Evolutionary conservation across 2,888 invertebrate species (phyloP).

Genomic region (Cephus pygmeus): DNA sequence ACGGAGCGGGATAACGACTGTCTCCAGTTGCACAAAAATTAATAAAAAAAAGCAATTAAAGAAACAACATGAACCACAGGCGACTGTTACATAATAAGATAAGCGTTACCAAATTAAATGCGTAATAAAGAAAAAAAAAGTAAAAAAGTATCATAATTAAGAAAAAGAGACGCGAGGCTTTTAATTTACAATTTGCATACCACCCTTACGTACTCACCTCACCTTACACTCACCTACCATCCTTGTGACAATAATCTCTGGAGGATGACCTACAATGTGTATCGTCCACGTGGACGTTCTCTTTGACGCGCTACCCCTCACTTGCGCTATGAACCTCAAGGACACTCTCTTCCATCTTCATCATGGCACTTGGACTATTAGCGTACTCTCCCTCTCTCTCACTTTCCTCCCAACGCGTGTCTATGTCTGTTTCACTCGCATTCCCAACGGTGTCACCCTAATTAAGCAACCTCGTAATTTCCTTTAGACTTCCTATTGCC

Average conservation of each 20-base stretch:
- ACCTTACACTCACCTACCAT: too few relatives aligned
- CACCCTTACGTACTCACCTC: not conserved
- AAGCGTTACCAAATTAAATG: too few relatives aligned
- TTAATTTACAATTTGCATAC: not conserved
- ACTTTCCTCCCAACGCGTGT: constrained; percentile 1
- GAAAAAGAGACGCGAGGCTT: not conserved
- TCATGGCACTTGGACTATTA: not conserved
- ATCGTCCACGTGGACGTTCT: constrained; percentile 3
- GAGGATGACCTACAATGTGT: not conserved
- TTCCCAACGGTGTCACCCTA: constrained; percentile 23
- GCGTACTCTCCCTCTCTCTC: not conserved
- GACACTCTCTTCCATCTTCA: constrained; percentile 7
- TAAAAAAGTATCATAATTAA: not conserved
- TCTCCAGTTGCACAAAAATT: not conserved
- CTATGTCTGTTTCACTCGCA: not conserved
- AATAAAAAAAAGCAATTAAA: not conserved
- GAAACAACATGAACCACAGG: too few relatives aligned
- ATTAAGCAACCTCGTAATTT: constrained; percentile 39
- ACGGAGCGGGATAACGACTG: too few relatives aligned
- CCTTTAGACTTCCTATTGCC: constrained; percentile 10
- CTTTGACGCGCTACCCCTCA: constrained; percentile 4
- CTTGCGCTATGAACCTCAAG: constrained; percentile 4
- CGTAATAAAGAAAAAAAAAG: not conserved
- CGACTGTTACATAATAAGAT: too few relatives aligned
- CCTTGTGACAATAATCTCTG: constrained; percentile 6